phyloP scores from a whole-genome alignment of 2,888 invertebrate species.

The Campoplex nolae region DNA sequence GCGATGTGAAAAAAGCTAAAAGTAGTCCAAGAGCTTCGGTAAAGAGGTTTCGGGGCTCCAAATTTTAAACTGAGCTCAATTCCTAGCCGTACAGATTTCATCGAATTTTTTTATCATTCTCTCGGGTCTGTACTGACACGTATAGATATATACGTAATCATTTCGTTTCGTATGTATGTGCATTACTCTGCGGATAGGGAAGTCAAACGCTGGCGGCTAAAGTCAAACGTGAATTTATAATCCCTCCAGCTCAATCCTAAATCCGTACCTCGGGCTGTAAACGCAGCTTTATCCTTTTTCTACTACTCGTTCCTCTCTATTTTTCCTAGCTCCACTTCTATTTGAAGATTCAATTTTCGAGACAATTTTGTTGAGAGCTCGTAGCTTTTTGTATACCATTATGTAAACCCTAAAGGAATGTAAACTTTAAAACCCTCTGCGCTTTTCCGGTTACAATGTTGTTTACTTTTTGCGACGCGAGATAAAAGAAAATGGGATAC shows the following conservation, averaged over 20 bases:
- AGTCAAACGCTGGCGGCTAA: constrained; percentile 55
- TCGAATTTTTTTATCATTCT: constrained; percentile 17
- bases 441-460: constrained; percentile 18
- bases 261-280: constrained; percentile 17
- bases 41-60: not conserved
- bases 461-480: not conserved
- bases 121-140: not conserved
- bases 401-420: constrained; percentile 3
- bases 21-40: not conserved
- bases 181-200: not conserved
- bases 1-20: not conserved
- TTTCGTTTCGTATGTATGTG: not conserved
- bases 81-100: constrained; percentile 4
- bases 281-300: constrained; percentile 1
- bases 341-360: constrained; percentile 7
- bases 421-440: not conserved
- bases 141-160: not conserved
- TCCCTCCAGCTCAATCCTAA: constrained; percentile 23
- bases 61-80: not conserved
- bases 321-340: not conserved
- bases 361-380: constrained; percentile 39
- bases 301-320: not conserved
- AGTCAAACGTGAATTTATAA: constrained; percentile 58
- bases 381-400: not conserved
- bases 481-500: not conserved